Base-by-base conservation (phyloP, 1,140 invertebrate species). In the Anadara kagoshimensis region DNA sequence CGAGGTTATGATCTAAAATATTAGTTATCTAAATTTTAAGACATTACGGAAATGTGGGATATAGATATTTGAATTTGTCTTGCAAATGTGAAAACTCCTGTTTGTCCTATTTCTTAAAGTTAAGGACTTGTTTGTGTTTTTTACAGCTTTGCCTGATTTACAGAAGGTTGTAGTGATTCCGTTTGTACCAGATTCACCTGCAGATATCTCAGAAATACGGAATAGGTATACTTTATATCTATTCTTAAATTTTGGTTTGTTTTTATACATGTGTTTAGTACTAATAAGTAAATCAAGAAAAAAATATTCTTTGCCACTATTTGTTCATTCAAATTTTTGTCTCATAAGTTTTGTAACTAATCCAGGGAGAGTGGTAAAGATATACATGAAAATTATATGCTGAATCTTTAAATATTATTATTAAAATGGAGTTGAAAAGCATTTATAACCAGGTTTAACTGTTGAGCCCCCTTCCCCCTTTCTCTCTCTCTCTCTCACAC, bases 101-200 rank as follows among this genome's bases (percentile, higher is more conserved):
- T 49, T 18, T 49, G 47, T 14, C n/a, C 8, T 47, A 49, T 14
- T 18, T n/a, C 71, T 44, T 12, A 22, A 57, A 14, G 2, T 8
- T n/a, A 8, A 8, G 16, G 10, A 56, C 24, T 76, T 22, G 0
- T 73, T 14, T 54, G 1, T 69, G 7, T 74, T 56, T 62, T 16
- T 76, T 82, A 67, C 70, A 90, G 90, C 89, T 36, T 78, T 92
- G 18, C 85, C 88, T 26, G 83, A 86, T 24, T 74, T 92, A 24
- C 82, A 90, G 68, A 90, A 90, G 74, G 89, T 92, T 43, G 85
- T 92, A 58, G 80, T 92, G 11, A 86, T 91, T 61, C 89, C 90
- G 10, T 91, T 90, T 81, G 80, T 87, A 22, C 69, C 77, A 45
- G 74, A 80, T 53, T 80, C 74, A 24, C 49, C 56, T 8, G 69